Evolutionary conservation across 2,888 invertebrate species (phyloP), one percentile per base, ranked within the genome.

Genomic region (Drosophila maculinotata): DNA sequence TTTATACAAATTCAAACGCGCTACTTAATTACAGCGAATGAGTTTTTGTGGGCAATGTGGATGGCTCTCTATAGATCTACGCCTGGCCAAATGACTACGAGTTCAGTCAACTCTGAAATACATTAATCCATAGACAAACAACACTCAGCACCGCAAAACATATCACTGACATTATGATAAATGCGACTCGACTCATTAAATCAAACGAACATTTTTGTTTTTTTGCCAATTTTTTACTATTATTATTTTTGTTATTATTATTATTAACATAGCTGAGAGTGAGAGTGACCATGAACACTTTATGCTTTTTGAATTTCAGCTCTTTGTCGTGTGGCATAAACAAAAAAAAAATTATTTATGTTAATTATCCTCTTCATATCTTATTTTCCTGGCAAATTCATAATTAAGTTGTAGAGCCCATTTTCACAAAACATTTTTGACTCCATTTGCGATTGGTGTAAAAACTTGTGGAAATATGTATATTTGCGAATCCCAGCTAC

Each of bases 151-250:
- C 31, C 53, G 17, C 31, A 14, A 8, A 56, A 45, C 60, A 59
- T 58, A 53, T 59, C 51, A 51, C 75, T 54, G 76, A 59, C 62
- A 64, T 66, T 69, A 62, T 82, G 82, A 82, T 80, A 72, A 84
- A 82, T 87, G 81, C 63, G 75, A 59, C 25, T 51, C 48, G 60
- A 68, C 76, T 80, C 87, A 84, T 87, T 84, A 84, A 87, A 78
- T 84, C 60, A 67, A 52, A 53, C 68, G 26, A 31, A 54, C 31
- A 57, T 44, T 44, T 44, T n/a, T 20, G 20, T 20, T 45, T 49
- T 56, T 62, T 67, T 69, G 30, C 45, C 44, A 49, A 8, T 49
- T 42, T 41, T 51, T 52, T 51, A 47, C 25, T 45, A 26, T 30
- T 57, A 41, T n/a, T 59, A 35, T 51, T 47, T 20, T 54, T 49